These are phyloP conservation scores for Nothobranchius furzeri DNA, from an alignment of 2,113 vertebrate genomes.

Conservation along the genomic window DNA sequence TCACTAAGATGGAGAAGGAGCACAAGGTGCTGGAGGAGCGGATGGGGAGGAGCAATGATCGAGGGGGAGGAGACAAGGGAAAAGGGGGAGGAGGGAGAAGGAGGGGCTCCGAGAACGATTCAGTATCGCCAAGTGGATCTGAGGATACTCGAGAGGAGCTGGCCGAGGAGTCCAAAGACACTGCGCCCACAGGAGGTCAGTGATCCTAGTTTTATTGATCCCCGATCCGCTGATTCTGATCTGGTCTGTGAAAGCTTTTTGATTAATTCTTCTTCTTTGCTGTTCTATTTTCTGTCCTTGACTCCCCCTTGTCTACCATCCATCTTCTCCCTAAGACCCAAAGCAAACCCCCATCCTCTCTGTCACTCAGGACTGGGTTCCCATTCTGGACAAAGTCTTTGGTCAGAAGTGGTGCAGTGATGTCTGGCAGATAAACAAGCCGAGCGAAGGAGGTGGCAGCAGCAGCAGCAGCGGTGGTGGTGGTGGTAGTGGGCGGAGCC, in stretches of 20 bases:
- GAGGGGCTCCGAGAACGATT: conserved; percentile 55
- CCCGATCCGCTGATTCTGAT: not conserved
- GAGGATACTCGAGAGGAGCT: conserved; percentile 57
- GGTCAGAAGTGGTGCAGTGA: conserved; percentile 80
- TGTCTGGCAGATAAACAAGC: conserved; percentile 71
- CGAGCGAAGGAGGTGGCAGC: not conserved
- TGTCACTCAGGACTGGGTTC: conserved; percentile 80
- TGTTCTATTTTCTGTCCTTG: not conserved
- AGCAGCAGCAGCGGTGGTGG: not conserved
- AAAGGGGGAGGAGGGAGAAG: conserved; percentile 3
- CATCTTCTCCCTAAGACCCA: conserved; percentile 19
- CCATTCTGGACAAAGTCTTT: conserved; percentile 80
- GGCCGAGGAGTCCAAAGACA: conserved; percentile 12
- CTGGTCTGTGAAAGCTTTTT: not conserved
- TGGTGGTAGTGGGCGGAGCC: not conserved
- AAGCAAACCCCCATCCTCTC: conserved; percentile 57
- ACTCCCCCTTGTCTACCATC: accelerated
- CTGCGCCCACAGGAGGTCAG: conserved; percentile 13
- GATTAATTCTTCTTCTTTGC: not conserved
- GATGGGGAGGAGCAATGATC: not conserved
- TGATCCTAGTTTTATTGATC: not conserved
- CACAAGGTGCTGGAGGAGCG: conserved; percentile 54
- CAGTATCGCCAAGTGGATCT: conserved; percentile 54
- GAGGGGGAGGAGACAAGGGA: not conserved
- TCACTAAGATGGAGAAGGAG: conserved; percentile 78